These are phyloP conservation scores for Papilio dardanus DNA, from an alignment of 1,140 invertebrate species.

Conservation along the genomic window DNA sequence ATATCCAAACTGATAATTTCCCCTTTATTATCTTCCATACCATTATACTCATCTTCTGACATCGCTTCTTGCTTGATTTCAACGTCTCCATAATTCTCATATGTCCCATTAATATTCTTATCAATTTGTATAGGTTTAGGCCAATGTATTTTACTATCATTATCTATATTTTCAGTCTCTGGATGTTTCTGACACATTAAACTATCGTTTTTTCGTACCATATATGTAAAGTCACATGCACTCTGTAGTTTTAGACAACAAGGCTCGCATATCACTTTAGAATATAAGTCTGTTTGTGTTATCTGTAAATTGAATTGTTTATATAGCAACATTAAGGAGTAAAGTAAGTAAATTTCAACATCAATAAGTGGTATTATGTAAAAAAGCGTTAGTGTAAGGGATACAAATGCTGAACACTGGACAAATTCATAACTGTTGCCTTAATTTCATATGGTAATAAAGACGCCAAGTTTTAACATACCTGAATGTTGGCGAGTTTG, in stretches of 20 bases:
- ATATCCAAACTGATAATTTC: constrained; percentile 57
- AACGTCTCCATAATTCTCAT: constrained; percentile 48
- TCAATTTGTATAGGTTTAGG: constrained; percentile 70
- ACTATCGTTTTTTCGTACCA: constrained; percentile 53
- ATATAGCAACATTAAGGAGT: neutral
- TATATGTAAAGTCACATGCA: constrained; percentile 55
- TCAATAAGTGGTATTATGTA: too few species aligned
- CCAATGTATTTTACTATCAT: constrained; percentile 48
- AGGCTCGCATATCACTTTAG: constrained; percentile 62
- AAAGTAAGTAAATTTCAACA: too few species aligned
- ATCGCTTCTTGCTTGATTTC: constrained; percentile 68
- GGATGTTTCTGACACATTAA: constrained; percentile 50
- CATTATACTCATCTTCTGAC: constrained; percentile 59
- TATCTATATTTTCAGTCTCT: constrained; percentile 29
- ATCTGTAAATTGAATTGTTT: constrained; percentile 49
- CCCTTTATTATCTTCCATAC: constrained; percentile 42
- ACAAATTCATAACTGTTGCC: neutral
- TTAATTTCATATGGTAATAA: neutral
- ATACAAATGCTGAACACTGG: too few species aligned
- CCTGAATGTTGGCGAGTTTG: constrained; percentile 61
- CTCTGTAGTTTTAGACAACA: constrained; percentile 59
- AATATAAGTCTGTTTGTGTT: constrained; percentile 53
- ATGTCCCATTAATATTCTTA: constrained; percentile 53
- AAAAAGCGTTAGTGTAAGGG: too few species aligned
- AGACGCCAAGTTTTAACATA: neutral